Percentiles rank a stretch among this genome's conserved stretches.
These are phyloP conservation scores for Fregetta grallaria DNA, from an alignment of 2,113 vertebrate species.

Conservation along the genomic window DNA sequence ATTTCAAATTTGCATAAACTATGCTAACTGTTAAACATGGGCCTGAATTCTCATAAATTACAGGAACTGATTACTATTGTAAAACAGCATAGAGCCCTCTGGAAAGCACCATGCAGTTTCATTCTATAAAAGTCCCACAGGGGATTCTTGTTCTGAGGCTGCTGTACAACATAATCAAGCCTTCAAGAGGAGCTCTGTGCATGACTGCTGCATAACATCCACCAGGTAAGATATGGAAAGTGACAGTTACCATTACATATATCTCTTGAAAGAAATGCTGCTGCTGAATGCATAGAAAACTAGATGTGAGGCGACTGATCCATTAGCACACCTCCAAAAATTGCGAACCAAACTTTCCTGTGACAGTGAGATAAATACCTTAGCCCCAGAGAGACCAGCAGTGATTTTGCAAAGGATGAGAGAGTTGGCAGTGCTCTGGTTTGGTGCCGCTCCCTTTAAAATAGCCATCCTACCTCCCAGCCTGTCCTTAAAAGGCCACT, in stretches of 20 bases:
- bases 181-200: neutral
- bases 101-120: slow-evolving; percentile 46
- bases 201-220: neutral
- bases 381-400: neutral
- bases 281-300: neutral
- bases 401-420: neutral
- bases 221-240: neutral
- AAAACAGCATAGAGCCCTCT: neutral
- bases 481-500: neutral
- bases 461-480: neutral
- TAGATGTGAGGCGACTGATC: neutral
- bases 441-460: neutral
- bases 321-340: neutral
- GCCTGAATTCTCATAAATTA: slow-evolving; percentile 6
- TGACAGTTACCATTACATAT: neutral
- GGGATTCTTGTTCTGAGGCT: slow-evolving; percentile 28
- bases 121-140: neutral
- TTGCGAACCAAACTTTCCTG: neutral
- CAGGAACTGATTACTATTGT: neutral
- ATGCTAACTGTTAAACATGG: neutral
- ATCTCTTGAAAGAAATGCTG: neutral
- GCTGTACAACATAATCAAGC: neutral
- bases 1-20: neutral
- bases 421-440: neutral
- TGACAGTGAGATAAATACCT: neutral